Percentiles rank a stretch among this genome's conserved stretches.
phyloP scores from a whole-genome alignment of 1,140 invertebrate genomes.

The Armadillidium nasatum region DNA sequence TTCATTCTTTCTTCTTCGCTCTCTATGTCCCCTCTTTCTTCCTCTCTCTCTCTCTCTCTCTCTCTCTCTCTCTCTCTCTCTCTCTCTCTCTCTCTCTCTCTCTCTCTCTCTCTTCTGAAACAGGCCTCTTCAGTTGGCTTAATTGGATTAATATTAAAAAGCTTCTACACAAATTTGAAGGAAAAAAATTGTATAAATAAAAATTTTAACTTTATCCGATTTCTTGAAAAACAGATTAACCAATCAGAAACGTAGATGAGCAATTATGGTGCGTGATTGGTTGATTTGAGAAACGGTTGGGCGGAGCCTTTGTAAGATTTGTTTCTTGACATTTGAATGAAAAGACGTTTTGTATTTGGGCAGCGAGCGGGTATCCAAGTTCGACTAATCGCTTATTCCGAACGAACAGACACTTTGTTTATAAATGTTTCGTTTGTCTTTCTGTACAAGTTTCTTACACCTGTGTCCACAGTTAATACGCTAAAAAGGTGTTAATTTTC shows the following conservation, averaged over 20 bases:
- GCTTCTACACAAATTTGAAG: constrained; percentile 7
- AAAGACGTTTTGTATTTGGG: background rate
- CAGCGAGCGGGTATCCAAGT: background rate
- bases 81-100: too few relatives aligned
- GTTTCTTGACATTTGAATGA: background rate
- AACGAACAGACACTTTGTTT: background rate
- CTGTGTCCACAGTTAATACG: too few relatives aligned
- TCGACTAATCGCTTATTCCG: background rate
- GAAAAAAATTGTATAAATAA: too few relatives aligned
- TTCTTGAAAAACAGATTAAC: background rate
- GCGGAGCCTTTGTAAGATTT: background rate
- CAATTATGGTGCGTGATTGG: background rate
- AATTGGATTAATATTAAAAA: constrained; percentile 10
- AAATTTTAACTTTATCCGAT: background rate
- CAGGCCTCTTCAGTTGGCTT: background rate
- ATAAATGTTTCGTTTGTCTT: too few relatives aligned
- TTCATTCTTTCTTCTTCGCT: too few relatives aligned
- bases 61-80: too few relatives aligned
- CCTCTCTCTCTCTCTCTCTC: too few relatives aligned
- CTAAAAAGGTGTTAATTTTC: too few relatives aligned
- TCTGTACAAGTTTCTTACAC: too few relatives aligned
- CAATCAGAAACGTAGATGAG: background rate
- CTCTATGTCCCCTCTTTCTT: too few relatives aligned
- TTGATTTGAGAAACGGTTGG: background rate
- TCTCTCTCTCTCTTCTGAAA: background rate